Base-by-base conservation (phyloP, 1,140 invertebrate species). In the Zaprionus capensis region DNA sequence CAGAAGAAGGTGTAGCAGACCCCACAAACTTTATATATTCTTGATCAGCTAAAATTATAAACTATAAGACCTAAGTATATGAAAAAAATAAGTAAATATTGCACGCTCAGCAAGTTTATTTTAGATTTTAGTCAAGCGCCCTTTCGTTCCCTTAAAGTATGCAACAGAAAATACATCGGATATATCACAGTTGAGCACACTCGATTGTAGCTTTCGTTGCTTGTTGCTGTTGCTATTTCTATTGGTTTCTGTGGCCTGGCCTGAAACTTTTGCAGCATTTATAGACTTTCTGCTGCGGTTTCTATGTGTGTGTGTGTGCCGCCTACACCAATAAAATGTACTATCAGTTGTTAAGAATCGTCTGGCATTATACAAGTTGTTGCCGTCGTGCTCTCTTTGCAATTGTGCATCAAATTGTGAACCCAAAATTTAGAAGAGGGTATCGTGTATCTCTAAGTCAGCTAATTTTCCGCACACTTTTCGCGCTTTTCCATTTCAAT, bases 201-300 rank as follows among this genome's bases (percentile, higher is more conserved):
- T 34, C 31, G 2, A 11, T 0, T 11, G 31, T 34, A 31, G 9
- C 31, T 31, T 11, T 31, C 1, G 0, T 44, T 44, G 3, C 6
- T 46, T 55, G 34, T 55, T 56, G 66, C 64, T 73, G 72, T 68
- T 81, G 70, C 58, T 72, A 44, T 80, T 82, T 63, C 59, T 56
- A 67, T 77, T 66, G 74, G 78, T 78, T 72, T 73, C 71, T 82
- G 80, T 68, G 84, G 85, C 78, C 46, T 72, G 69, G 44, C 56
- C 17, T 24, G 71, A 78, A 88, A 81, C 66, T 87, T 88, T 72
- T 58, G 58, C 81, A 78, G 84, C 69, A 76, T 88, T 88, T 90
- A 84, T 84, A 84, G 75, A 88, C 78, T 80, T 86, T 72, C 46
- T 76, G 56, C 65, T 74, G 69, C 49, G 74, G 69, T 72, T 71